phyloP scores from a whole-genome alignment of 2,888 invertebrate species.

The Ethmia dodecea region DNA sequence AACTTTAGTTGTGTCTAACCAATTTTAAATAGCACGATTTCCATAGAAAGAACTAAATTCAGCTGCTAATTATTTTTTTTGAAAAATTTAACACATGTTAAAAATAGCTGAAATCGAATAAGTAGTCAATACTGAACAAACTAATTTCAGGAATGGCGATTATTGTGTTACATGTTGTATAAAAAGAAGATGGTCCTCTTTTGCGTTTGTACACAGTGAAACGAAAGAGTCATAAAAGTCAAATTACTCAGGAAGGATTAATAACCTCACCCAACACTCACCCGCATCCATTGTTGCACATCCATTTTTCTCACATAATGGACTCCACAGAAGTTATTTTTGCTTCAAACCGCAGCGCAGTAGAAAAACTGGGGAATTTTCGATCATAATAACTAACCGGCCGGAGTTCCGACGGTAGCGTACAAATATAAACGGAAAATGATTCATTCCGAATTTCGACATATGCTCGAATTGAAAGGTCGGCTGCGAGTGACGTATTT shows the following conservation, averaged over 20 bases:
- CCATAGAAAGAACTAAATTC: too few relatives aligned
- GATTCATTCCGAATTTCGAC: slow-evolving; percentile 72
- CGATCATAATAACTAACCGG: slow-evolving; percentile 33
- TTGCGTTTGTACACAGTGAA: too few relatives aligned
- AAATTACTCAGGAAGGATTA: not conserved
- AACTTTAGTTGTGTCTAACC: too few relatives aligned
- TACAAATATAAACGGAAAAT: slow-evolving; percentile 67
- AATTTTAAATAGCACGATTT: too few relatives aligned
- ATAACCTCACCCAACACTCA: slow-evolving; percentile 11
- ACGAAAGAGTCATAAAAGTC: too few relatives aligned
- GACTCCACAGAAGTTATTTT: slow-evolving; percentile 8
- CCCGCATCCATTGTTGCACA: slow-evolving; percentile 18
- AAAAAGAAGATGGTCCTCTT: too few relatives aligned
- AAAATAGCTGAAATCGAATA: too few relatives aligned
- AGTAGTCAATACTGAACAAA: too few relatives aligned
- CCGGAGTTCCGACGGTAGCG: slow-evolving; percentile 31
- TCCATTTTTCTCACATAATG: slow-evolving; percentile 12
- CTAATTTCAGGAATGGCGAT: too few relatives aligned
- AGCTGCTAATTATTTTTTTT: too few relatives aligned
- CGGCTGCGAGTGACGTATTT: slow-evolving; percentile 74
- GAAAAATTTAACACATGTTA: too few relatives aligned
- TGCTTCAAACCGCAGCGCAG: slow-evolving; percentile 9
- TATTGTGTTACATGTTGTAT: too few relatives aligned
- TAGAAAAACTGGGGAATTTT: slow-evolving; percentile 19
- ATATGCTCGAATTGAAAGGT: slow-evolving; percentile 72